These are phyloP conservation scores for Andrena hattorfiana DNA, from an alignment of 2,888 invertebrate genomes.

Conservation along the genomic window DNA sequence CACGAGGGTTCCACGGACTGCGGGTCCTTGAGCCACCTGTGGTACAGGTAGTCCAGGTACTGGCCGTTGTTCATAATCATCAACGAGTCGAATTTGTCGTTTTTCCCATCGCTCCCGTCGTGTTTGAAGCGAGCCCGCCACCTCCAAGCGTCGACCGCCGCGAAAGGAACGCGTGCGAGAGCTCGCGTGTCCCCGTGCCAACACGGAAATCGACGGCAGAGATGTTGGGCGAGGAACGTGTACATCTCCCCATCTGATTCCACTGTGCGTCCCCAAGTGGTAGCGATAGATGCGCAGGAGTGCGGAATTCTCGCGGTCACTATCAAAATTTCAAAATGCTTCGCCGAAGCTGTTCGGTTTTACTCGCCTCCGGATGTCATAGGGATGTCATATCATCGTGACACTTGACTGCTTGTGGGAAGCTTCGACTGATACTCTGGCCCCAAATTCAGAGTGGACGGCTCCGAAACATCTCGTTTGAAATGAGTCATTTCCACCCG, in stretches of 20 bases:
- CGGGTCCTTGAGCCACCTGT: slow-evolving; percentile 75
- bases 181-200: neutral
- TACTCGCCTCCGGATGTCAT: neutral
- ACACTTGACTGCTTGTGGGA: slow-evolving; percentile 28
- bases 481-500: too few species aligned
- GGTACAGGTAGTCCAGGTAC: slow-evolving; percentile 80
- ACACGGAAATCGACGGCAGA: neutral
- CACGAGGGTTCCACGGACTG: slow-evolving; percentile 76
- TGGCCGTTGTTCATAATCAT: slow-evolving; percentile 75
- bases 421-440: neutral
- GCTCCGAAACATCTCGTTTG: neutral
- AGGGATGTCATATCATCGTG: slow-evolving; percentile 9
- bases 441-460: neutral
- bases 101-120: slow-evolving; percentile 4
- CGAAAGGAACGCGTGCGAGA: neutral
- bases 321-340: slow-evolving; percentile 9
- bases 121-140: slow-evolving; percentile 22
- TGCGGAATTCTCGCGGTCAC: neutral
- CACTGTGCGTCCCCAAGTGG: neutral
- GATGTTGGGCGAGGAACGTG: neutral
- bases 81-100: slow-evolving; percentile 59
- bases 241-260: slow-evolving; percentile 61
- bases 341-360: neutral
- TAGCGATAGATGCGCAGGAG: too few species aligned
- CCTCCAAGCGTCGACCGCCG: neutral